Evolutionary conservation across 2,888 invertebrate genomes (phyloP).

Genomic region (Dryobota labecula): DNA sequence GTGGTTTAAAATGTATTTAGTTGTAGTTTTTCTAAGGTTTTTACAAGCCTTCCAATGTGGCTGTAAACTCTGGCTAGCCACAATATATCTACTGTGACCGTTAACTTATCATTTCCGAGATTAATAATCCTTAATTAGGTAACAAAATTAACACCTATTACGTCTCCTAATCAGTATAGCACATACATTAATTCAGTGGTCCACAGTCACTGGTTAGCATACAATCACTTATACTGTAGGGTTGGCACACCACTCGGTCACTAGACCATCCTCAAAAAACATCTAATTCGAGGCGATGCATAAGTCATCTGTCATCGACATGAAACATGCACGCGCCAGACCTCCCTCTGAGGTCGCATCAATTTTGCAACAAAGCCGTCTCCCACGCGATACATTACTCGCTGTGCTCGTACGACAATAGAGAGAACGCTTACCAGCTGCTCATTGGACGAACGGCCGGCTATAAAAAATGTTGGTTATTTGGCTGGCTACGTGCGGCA

Average conservation of each 20-base stretch:
- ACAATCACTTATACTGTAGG: constrained; percentile 10
- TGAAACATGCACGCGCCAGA: constrained; percentile 65
- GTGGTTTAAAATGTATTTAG: neutral
- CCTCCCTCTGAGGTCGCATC: constrained; percentile 57
- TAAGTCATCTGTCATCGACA: constrained; percentile 67
- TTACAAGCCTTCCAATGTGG: neutral
- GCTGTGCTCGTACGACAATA: constrained; percentile 38
- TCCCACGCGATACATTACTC: constrained; percentile 52
- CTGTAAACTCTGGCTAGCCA: neutral
- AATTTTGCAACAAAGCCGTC: constrained; percentile 60
- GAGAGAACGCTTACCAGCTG: constrained; percentile 57
- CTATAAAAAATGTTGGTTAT: constrained; percentile 56
- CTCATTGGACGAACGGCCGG: constrained; percentile 40
- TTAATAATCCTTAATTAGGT: neutral
- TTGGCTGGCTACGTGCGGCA: constrained; percentile 17
- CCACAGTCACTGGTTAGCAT: constrained; percentile 14
- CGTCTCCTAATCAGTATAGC: neutral
- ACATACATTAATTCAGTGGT: neutral
- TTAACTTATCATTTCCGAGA: neutral
- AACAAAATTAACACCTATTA: neutral
- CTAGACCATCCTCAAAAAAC: constrained; percentile 40
- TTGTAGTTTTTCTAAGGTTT: neutral
- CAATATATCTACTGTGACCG: neutral
- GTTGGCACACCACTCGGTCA: constrained; percentile 32
- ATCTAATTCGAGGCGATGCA: constrained; percentile 57